Percentiles rank a stretch among this genome's conserved stretches.
phyloP scores from a whole-genome alignment of 2,113 vertebrate genomes.

The Cacatua alba region DNA sequence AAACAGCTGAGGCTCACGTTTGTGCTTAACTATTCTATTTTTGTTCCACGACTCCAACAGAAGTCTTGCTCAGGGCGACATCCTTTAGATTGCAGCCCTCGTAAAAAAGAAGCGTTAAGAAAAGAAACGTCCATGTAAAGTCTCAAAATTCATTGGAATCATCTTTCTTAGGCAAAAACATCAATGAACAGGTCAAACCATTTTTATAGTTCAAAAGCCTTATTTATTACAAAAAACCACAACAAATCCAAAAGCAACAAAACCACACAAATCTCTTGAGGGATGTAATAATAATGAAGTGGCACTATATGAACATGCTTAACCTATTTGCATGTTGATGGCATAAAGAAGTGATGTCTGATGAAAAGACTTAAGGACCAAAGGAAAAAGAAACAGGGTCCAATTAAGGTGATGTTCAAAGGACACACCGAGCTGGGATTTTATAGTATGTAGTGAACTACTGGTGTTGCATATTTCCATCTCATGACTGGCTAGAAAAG shows the following conservation, averaged over 20 bases:
- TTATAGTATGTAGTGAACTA: not conserved
- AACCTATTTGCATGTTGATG: slow-evolving; percentile 43
- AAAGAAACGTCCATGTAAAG: not conserved
- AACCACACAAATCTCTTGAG: not conserved
- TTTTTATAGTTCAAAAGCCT: not conserved
- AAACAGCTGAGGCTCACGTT: not conserved
- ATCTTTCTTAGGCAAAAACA: not conserved
- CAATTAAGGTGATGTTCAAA: slow-evolving; percentile 64
- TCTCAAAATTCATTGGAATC: not conserved
- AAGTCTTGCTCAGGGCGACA: not conserved
- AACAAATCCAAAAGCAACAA: not conserved
- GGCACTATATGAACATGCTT: not conserved
- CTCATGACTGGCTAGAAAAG: slow-evolving; percentile 59
- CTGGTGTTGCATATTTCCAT: slow-evolving; percentile 44
- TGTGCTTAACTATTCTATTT: not conserved
- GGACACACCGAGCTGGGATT: not conserved
- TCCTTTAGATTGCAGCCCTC: not conserved
- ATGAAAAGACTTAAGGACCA: slow-evolving; percentile 58
- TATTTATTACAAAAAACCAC: not conserved
- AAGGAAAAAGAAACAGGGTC: slow-evolving; percentile 29
- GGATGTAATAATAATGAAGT: not conserved
- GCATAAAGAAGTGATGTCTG: slow-evolving; percentile 31
- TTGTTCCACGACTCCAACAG: not conserved
- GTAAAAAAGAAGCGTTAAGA: not conserved
- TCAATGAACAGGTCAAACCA: not conserved